Percentiles rank a stretch among this genome's conserved stretches.
Evolutionary conservation across 1,140 invertebrate species (phyloP).

Genomic region (Apis dorsata): DNA sequence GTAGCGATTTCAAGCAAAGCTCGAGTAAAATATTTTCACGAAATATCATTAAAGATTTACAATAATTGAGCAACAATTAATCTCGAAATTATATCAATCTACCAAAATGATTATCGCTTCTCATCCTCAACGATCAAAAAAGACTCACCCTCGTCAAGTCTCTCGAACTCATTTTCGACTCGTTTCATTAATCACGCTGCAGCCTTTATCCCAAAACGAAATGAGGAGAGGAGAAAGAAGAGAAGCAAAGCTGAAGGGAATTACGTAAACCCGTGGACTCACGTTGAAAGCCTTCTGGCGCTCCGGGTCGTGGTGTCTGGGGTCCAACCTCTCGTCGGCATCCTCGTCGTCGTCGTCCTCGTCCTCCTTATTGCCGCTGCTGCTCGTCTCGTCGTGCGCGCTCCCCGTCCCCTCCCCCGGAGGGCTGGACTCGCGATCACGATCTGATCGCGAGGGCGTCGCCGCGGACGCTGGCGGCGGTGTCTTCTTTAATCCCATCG

Average conservation of each 20-base stretch:
- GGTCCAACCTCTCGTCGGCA: conserved; percentile 92
- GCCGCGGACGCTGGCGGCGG: conserved; percentile 82
- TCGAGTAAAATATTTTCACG: too few species aligned
- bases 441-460: conserved; percentile 76
- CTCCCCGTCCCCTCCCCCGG: conserved; percentile 84
- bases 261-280: conserved; percentile 76
- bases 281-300: conserved; percentile 98
- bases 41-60: too few species aligned
- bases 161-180: too few species aligned
- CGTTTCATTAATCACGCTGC: conserved; percentile 15
- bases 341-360: conserved; percentile 96
- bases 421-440: conserved; percentile 84
- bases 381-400: conserved; percentile 93
- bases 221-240: not conserved
- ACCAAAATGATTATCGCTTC: not conserved
- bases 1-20: too few species aligned
- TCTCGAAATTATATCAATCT: too few species aligned
- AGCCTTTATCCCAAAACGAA: not conserved
- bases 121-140: too few species aligned
- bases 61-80: too few species aligned
- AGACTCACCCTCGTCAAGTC: not conserved
- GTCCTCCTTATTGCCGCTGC: conserved; percentile 94
- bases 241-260: too few species aligned
- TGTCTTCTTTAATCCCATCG: conserved; percentile 84
- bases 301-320: conserved; percentile 95